phyloP scores from a whole-genome alignment of 2,888 invertebrate species.

The Ametastegia equiseti region DNA sequence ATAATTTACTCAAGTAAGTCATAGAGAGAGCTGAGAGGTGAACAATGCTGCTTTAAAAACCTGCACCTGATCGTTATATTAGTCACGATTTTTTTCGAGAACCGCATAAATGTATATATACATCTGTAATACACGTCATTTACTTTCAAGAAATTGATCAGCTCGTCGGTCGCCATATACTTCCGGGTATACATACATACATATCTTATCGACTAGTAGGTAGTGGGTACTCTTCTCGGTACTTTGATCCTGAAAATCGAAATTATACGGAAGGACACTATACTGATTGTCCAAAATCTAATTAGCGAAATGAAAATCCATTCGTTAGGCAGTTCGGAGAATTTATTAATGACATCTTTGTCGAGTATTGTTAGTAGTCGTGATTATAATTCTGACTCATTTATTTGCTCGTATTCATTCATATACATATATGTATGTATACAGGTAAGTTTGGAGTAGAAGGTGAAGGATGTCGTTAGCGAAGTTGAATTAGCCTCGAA shows the following conservation, averaged over 20 bases:
- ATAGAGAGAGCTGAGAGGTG: no score
- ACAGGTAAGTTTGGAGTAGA: neutral
- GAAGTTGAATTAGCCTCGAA: neutral
- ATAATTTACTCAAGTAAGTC: no score
- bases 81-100: constrained; percentile 5
- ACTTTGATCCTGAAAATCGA: neutral
- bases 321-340: neutral
- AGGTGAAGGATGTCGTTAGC: neutral
- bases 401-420: no score
- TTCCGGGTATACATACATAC: no score
- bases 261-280: no score
- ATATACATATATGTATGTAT: no score
- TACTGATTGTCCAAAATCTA: neutral
- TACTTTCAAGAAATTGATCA: constrained; percentile 17
- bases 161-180: neutral
- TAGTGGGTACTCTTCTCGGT: neutral
- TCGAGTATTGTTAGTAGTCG: no score
- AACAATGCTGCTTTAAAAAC: neutral
- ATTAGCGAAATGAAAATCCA: neutral
- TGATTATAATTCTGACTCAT: no score
- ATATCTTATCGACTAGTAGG: no score
- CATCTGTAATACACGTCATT: neutral
- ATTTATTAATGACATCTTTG: neutral
- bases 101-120: no score
- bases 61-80: neutral